phyloP scores from a whole-genome alignment of 2,888 invertebrate genomes.

The Tinea trinotella region DNA sequence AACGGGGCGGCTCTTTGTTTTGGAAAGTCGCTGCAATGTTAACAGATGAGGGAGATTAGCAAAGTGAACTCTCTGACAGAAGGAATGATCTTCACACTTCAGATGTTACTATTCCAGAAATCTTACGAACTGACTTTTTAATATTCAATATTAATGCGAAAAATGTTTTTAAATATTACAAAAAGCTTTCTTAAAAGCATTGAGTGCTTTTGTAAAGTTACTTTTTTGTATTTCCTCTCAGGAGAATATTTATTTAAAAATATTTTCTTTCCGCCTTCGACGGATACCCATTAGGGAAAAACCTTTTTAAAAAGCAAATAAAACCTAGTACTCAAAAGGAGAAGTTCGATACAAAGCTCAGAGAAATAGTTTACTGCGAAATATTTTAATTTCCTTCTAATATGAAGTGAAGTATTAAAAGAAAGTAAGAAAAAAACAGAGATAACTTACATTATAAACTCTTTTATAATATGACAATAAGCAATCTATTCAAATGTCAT shows the following conservation, averaged over 20 bases:
- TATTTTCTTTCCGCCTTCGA: not conserved
- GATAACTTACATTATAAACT: not conserved
- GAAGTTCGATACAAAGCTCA: too few species aligned
- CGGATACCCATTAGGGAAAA: not conserved
- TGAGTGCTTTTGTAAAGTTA: not conserved
- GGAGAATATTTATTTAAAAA: not conserved
- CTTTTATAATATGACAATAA: not conserved
- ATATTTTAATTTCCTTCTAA: too few species aligned
- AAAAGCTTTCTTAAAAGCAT: not conserved
- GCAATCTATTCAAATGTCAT: conserved; percentile 32
- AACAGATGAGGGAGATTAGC: conserved; percentile 66
- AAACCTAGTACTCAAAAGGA: not conserved
- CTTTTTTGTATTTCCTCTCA: not conserved
- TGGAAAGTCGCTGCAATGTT: conserved; percentile 61
- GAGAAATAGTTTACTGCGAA: too few species aligned
- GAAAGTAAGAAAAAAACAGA: not conserved
- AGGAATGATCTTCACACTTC: conserved; percentile 32
- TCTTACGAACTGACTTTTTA: not conserved
- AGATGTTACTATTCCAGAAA: not conserved
- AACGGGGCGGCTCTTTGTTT: conserved; percentile 67
- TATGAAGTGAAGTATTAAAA: too few species aligned
- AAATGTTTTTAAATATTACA: not conserved
- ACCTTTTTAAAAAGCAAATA: not conserved
- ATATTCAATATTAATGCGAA: not conserved
- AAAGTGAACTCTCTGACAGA: conserved; percentile 34